Conservation (phyloP, 2,888 invertebrate species). For the Eretmocerus hayati region DNA sequence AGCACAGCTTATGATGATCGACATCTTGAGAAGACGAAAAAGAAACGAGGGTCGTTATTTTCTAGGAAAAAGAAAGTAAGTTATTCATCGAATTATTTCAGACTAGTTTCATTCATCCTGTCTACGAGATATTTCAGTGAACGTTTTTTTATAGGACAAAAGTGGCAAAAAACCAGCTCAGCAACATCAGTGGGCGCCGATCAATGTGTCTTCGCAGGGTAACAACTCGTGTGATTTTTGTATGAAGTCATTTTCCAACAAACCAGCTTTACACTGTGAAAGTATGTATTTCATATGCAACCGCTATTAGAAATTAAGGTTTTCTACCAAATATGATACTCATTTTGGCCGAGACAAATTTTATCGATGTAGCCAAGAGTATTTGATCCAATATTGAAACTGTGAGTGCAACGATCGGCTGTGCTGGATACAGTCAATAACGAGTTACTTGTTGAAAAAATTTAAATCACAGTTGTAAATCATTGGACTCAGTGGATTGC, state of each 20-base stretch:
- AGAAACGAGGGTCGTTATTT: constrained; percentile 83
- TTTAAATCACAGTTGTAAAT: too few species aligned
- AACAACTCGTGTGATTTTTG: constrained; percentile 72
- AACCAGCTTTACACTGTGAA: constrained; percentile 77
- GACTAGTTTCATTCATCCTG: too few species aligned
- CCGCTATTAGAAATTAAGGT: too few species aligned
- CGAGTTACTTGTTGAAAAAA: too few species aligned
- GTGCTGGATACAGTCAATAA: too few species aligned
- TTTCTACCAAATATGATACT: too few species aligned
- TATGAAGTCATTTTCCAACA: constrained; percentile 68
- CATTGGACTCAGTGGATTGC: too few species aligned
- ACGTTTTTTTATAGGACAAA: constrained; percentile 60
- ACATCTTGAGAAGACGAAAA: constrained; percentile 70
- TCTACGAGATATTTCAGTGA: too few species aligned
- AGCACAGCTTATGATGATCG: constrained; percentile 54
- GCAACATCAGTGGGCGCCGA: constrained; percentile 64
- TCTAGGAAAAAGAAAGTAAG: constrained; percentile 83
- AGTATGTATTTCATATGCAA: constrained; percentile 61
- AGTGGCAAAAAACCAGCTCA: constrained; percentile 56
- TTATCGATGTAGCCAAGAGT: too few species aligned
- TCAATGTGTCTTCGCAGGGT: constrained; percentile 55
- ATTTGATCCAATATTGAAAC: too few species aligned
- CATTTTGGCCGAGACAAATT: too few species aligned
- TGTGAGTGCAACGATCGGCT: too few species aligned
- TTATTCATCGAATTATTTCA: neutral